Conservation (phyloP, 2,888 invertebrate species). For the Hartigia nigra region DNA sequence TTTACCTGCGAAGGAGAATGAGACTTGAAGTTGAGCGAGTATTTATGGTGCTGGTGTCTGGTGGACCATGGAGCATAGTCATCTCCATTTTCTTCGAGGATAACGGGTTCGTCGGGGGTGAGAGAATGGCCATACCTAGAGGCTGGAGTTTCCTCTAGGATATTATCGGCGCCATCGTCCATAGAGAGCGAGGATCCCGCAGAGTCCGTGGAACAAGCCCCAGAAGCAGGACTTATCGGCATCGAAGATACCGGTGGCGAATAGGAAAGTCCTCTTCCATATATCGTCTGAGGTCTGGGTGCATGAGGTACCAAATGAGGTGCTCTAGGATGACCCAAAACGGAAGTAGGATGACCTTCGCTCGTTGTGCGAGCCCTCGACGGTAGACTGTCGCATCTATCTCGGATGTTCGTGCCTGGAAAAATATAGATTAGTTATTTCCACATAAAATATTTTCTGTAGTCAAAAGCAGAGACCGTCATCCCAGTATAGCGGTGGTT, state of each 20-base stretch:
- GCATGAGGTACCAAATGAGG: conserved; percentile 65
- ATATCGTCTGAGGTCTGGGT: conserved; percentile 66
- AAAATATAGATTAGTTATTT: conserved; percentile 24
- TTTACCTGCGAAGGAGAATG: conserved; percentile 66
- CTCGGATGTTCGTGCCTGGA: conserved; percentile 69
- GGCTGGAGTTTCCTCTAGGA: conserved; percentile 52
- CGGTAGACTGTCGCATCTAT: conserved; percentile 86
- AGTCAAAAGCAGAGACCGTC: conserved; percentile 41
- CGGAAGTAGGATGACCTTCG: conserved; percentile 68
- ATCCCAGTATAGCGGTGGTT: conserved; percentile 45
- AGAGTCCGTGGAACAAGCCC: conserved; percentile 73
- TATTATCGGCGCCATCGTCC: conserved; percentile 70
- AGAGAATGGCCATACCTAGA: conserved; percentile 68
- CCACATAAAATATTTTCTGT: background rate
- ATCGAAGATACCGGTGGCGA: conserved; percentile 69
- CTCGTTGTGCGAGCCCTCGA: conserved; percentile 77
- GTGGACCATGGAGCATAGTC: conserved; percentile 66
- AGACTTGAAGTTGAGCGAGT: conserved; percentile 65
- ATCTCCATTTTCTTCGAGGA: conserved; percentile 74
- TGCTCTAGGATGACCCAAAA: conserved; percentile 59
- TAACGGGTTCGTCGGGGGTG: conserved; percentile 74
- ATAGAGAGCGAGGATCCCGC: conserved; percentile 77
- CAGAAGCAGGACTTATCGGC: conserved; percentile 73
- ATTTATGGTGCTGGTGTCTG: conserved; percentile 53
- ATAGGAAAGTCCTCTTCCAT: conserved; percentile 66